Evolutionary conservation across 92 coral and sea anemone genomes (phyloP).

Genomic region (Porites rus): DNA sequence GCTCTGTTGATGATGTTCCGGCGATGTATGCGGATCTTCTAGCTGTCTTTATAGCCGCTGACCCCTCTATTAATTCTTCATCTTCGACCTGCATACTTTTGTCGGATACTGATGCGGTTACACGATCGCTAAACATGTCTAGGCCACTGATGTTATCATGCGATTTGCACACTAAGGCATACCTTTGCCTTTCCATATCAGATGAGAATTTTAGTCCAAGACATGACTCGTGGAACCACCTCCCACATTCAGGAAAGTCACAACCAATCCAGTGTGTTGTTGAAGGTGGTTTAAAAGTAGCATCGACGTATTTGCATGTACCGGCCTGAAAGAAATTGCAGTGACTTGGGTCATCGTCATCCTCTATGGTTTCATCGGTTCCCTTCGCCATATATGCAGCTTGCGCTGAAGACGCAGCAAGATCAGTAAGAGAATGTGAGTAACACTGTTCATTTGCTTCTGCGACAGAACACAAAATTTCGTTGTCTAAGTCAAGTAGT

Average conservation of each 20-base stretch:
- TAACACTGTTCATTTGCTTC: no score
- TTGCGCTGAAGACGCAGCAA: no score
- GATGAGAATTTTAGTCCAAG: no score
- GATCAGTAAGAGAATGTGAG: no score
- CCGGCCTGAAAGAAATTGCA: background rate
- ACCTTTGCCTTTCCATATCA: constrained; percentile 23
- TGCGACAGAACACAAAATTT: constrained; percentile 13
- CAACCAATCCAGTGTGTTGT: constrained; percentile 52
- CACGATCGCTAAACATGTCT: background rate
- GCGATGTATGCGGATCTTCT: no score
- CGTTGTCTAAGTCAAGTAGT: constrained; percentile 4
- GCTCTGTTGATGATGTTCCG: background rate
- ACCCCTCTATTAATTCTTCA: no score
- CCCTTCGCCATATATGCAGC: no score
- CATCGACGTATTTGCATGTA: constrained; percentile 21
- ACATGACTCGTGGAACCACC: constrained; percentile 30
- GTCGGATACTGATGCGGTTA: background rate
- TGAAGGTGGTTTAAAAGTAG: constrained; percentile 34
- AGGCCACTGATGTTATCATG: constrained; percentile 22
- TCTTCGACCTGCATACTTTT: background rate
- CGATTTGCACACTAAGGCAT: constrained; percentile 30
- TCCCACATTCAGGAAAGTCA: constrained; percentile 33
- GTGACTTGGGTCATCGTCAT: constrained; percentile 10
- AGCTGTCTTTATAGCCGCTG: no score
- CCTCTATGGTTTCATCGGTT: background rate